phyloP scores from a whole-genome alignment of 1,140 invertebrate genomes.

The Lordiphosa collinella region DNA sequence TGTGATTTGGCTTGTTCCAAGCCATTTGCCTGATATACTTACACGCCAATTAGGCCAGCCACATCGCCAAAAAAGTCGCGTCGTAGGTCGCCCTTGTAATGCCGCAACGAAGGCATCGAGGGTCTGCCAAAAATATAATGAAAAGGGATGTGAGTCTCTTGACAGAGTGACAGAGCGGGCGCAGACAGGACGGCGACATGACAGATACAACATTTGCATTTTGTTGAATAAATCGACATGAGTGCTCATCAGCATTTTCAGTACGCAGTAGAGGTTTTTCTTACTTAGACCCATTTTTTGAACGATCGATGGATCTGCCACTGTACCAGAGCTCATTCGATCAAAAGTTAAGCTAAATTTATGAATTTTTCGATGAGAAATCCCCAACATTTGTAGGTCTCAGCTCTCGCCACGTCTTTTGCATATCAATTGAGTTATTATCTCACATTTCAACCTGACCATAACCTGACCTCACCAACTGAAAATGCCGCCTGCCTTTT shows the following conservation, averaged over 20 bases:
- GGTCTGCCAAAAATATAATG: constrained; percentile 80
- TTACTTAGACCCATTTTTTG: too few relatives aligned
- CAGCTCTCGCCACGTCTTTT: too few relatives aligned
- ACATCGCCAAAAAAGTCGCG: constrained; percentile 87
- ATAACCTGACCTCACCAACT: too few relatives aligned
- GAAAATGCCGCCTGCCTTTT: too few relatives aligned
- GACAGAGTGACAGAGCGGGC: constrained; percentile 23
- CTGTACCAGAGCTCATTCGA: too few relatives aligned
- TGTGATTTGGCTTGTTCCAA: constrained; percentile 7
- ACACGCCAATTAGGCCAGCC: constrained; percentile 90
- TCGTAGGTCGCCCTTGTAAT: constrained; percentile 87
- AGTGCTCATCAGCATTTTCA: too few relatives aligned
- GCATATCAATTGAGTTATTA: too few relatives aligned
- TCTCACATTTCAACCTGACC: too few relatives aligned
- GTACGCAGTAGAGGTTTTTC: too few relatives aligned
- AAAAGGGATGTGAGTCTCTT: neutral
- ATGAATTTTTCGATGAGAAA: constrained; percentile 10
- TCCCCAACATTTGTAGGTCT: neutral
- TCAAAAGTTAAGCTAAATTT: constrained; percentile 4
- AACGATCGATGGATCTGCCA: too few relatives aligned
- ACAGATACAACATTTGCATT: constrained; percentile 5
- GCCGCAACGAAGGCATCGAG: constrained; percentile 88
- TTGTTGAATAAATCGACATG: too few relatives aligned
- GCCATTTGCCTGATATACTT: constrained; percentile 77
- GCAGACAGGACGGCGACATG: constrained; percentile 45